These are phyloP conservation scores for Coregonus clupeaformis DNA, from an alignment of 2,113 vertebrate species.

Conservation along the genomic window DNA sequence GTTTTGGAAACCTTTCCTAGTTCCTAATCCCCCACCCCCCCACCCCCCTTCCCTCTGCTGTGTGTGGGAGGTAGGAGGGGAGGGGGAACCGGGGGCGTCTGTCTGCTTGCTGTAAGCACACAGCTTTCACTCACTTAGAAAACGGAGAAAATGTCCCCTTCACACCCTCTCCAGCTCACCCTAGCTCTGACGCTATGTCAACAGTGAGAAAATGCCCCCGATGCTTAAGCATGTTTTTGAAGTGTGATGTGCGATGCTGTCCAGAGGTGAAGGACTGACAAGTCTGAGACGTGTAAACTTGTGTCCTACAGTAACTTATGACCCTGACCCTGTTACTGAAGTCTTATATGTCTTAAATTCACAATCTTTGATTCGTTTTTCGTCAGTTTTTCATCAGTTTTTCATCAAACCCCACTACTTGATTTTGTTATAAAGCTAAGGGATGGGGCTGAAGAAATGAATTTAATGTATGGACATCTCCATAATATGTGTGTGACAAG, in stretches of 20 bases:
- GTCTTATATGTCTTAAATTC: slow-evolving; percentile 16
- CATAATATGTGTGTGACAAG: not conserved
- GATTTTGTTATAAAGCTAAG: too few relatives aligned
- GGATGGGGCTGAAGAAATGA: too few relatives aligned
- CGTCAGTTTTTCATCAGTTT: too few relatives aligned
- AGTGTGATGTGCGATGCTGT: slow-evolving; percentile 47
- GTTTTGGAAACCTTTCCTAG: slow-evolving; percentile 49
- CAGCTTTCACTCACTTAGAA: slow-evolving; percentile 56
- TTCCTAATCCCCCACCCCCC: slow-evolving; percentile 41
- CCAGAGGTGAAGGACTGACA: slow-evolving; percentile 55
- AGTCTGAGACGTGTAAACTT: slow-evolving; percentile 55
- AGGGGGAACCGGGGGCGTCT: not conserved
- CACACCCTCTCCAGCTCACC: slow-evolving; percentile 51
- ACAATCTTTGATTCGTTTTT: not conserved
- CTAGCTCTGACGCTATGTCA: slow-evolving; percentile 36
- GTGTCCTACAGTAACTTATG: slow-evolving; percentile 63
- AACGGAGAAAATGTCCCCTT: slow-evolving; percentile 65
- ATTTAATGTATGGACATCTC: too few relatives aligned
- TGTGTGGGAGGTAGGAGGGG: not conserved
- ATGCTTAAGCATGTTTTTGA: slow-evolving; percentile 21
- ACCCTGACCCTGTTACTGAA: slow-evolving; percentile 50
- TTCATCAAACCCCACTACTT: too few relatives aligned
- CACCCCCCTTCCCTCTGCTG: not conserved
- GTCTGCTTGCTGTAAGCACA: slow-evolving; percentile 54
- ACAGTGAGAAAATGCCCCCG: slow-evolving; percentile 52